Percentiles rank a stretch among this genome's conserved stretches.
These are phyloP conservation scores for Tetragonula carbonaria DNA, from an alignment of 2,888 invertebrate species.

Conservation along the genomic window DNA sequence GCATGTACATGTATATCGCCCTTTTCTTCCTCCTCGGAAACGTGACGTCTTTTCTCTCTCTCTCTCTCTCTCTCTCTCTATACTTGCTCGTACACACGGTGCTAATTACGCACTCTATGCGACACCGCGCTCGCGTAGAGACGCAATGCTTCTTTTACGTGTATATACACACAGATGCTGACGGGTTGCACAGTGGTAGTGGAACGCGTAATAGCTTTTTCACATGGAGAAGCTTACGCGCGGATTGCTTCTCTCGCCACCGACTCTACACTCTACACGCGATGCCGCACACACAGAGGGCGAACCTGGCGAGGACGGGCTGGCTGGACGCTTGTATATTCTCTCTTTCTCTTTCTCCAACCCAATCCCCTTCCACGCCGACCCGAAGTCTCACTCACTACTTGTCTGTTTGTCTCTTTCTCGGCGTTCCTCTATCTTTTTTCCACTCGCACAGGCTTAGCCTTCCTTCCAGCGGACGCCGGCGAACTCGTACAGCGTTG, in stretches of 20 bases:
- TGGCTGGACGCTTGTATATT: constrained; percentile 69
- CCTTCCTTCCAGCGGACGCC: constrained; percentile 77
- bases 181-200: constrained; percentile 52
- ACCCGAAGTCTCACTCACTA: constrained; percentile 56
- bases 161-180: constrained; percentile 57
- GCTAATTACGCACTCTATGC: constrained; percentile 65
- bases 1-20: not conserved
- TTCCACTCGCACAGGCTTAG: constrained; percentile 58
- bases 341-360: constrained; percentile 64
- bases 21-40: constrained; percentile 43
- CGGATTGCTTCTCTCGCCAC: constrained; percentile 69
- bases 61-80: constrained; percentile 60
- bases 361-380: constrained; percentile 55
- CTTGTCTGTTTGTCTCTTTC: constrained; percentile 55
- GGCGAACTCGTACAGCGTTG: constrained; percentile 81
- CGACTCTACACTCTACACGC: constrained; percentile 68
- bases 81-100: constrained; percentile 49
- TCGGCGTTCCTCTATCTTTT: constrained; percentile 50
- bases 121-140: constrained; percentile 60
- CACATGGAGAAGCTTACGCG: constrained; percentile 72
- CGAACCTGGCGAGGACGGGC: constrained; percentile 71
- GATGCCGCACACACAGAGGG: constrained; percentile 71
- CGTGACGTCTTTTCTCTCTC: constrained; percentile 60
- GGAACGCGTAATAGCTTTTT: constrained; percentile 71
- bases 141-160: constrained; percentile 59